These are phyloP conservation scores for Guaruba guarouba DNA, from an alignment of 2,113 vertebrate genomes.

Conservation along the genomic window DNA sequence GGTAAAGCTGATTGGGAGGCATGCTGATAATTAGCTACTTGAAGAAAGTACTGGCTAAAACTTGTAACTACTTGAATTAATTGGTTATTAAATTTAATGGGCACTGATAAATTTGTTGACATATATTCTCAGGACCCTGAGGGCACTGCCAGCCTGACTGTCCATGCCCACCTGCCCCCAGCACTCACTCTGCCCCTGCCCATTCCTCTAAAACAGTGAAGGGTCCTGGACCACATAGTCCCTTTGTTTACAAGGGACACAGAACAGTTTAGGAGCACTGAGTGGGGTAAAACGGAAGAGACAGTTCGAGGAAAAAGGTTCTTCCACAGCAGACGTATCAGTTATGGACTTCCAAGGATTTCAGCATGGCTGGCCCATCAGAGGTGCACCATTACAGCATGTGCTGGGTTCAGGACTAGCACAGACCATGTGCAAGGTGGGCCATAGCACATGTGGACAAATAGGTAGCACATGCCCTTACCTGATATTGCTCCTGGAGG, in stretches of 20 bases:
- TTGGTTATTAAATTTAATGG: background rate
- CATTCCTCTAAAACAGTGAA: background rate
- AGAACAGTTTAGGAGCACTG: background rate
- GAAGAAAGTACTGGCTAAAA: background rate
- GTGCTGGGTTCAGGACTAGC: background rate
- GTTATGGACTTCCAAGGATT: background rate
- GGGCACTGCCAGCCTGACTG: background rate
- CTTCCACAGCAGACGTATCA: background rate
- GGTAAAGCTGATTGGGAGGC: background rate
- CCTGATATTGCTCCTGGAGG: background rate
- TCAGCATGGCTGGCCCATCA: rapidly evolving
- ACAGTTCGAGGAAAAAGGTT: background rate
- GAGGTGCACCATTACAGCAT: background rate
- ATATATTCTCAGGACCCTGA: background rate
- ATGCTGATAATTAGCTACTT: background rate
- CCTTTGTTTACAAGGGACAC: background rate
- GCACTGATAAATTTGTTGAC: background rate
- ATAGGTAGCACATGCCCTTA: background rate
- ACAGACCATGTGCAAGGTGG: background rate
- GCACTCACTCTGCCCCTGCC: rapidly evolving
- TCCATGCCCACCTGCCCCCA: background rate
- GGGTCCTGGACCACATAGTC: background rate
- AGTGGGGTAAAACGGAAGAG: background rate
- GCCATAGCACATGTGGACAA: background rate
- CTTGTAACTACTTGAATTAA: background rate